These are phyloP conservation scores for Nemopilema nomurai DNA, from an alignment of 30 jellyfish, hydroid and myxozoan species.

Conservation along the genomic window DNA sequence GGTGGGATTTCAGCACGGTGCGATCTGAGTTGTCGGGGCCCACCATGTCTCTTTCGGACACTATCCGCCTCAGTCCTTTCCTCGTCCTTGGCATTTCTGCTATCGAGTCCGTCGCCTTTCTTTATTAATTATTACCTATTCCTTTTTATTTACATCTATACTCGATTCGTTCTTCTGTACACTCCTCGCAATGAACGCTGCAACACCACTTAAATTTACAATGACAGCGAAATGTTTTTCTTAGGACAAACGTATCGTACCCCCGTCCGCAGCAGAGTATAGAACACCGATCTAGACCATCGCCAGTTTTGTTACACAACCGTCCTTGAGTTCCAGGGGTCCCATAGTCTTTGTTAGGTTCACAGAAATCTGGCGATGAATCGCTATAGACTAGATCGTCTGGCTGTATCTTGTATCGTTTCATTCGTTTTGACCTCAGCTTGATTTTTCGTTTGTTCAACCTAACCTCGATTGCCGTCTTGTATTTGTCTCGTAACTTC, in stretches of 20 bases:
- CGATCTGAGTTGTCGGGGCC: no score
- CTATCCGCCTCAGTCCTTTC: not conserved
- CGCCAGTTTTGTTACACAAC: slow-evolving; percentile 66
- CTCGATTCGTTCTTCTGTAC: slow-evolving; percentile 61
- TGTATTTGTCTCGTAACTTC: slow-evolving; percentile 52
- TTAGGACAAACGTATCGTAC: slow-evolving; percentile 61
- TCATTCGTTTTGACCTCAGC: slow-evolving; percentile 53
- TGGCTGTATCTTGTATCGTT: slow-evolving; percentile 28
- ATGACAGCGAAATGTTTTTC: slow-evolving; percentile 60
- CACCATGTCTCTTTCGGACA: no score
- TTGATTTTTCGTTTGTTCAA: slow-evolving; percentile 63
- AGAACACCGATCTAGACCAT: slow-evolving; percentile 60
- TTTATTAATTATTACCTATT: not conserved
- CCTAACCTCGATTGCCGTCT: slow-evolving; percentile 66
- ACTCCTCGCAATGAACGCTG: slow-evolving; percentile 57
- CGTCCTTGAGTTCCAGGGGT: slow-evolving; percentile 79
- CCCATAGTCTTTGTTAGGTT: slow-evolving; percentile 70
- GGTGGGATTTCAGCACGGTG: no score
- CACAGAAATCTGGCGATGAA: slow-evolving; percentile 87
- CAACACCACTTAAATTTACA: slow-evolving; percentile 83
- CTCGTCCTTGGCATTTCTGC: not conserved
- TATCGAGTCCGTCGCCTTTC: not conserved
- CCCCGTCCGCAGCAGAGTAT: slow-evolving; percentile 86
- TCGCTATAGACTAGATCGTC: slow-evolving; percentile 66
- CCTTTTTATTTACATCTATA: slow-evolving; percentile 57